Percentiles rank a stretch among this genome's conserved stretches.
Evolutionary conservation across 2,113 vertebrate species (phyloP).

Genomic region (Laticauda laticaudata): DNA sequence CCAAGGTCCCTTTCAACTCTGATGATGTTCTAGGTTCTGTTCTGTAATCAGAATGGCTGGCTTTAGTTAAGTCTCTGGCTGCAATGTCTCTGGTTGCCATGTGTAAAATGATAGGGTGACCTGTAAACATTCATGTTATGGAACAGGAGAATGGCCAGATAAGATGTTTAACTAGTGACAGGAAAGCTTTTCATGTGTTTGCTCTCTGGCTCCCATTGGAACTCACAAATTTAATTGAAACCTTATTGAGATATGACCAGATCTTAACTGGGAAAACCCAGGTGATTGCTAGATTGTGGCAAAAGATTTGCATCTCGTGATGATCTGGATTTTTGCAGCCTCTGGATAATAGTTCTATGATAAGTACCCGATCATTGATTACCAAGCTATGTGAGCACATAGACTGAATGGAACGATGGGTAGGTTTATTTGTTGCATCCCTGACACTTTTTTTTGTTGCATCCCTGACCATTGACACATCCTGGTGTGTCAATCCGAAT

Average conservation of each 20-base stretch:
- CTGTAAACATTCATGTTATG: neutral
- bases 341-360: neutral
- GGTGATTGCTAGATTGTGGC: neutral
- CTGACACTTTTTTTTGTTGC: neutral
- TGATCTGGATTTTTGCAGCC: neutral
- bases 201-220: neutral
- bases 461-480: too few species aligned
- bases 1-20: too few species aligned
- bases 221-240: neutral
- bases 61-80: neutral
- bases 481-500: too few species aligned
- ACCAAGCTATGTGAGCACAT: neutral
- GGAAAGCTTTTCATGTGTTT: neutral
- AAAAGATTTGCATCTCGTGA: neutral
- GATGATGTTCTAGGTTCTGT: too few species aligned
- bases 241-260: neutral
- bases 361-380: neutral
- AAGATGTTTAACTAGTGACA: neutral
- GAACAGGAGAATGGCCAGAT: neutral
- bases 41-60: neutral
- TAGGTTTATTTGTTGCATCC: neutral
- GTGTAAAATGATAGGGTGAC: neutral
- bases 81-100: neutral
- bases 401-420: neutral
- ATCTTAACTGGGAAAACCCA: neutral